phyloP scores from a whole-genome alignment of 2,797 vertebrate genomes.

The Malacoraja senta region DNA sequence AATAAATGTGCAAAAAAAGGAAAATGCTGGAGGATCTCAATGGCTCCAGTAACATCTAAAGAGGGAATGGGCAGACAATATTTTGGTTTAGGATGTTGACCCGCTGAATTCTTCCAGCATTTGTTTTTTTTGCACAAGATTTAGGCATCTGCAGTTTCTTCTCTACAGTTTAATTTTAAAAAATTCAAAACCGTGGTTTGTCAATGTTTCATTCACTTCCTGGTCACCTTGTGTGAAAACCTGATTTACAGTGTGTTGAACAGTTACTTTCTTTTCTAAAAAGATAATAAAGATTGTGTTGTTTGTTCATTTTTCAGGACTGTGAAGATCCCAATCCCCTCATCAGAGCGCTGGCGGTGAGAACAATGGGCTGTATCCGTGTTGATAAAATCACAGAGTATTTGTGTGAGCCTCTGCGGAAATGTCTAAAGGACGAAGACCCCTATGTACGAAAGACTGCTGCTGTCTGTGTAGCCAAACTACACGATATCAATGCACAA shows the following conservation, averaged over 20 bases:
- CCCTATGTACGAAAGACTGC: constrained; percentile 68
- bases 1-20: not conserved
- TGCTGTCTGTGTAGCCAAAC: constrained; percentile 66
- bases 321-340: constrained; percentile 68
- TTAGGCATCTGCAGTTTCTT: too few relatives aligned
- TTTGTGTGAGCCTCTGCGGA: constrained; percentile 64
- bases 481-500: constrained; percentile 75
- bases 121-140: too few relatives aligned
- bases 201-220: not conserved
- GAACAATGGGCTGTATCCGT: constrained; percentile 70
- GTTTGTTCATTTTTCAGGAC: constrained; percentile 50
- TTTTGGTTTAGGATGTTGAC: too few relatives aligned
- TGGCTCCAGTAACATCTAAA: too few relatives aligned
- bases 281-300: not conserved
- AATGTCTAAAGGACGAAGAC: constrained; percentile 69
- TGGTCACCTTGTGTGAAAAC: not conserved
- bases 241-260: not conserved
- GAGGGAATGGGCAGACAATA: too few relatives aligned
- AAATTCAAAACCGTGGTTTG: not conserved
- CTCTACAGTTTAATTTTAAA: not conserved
- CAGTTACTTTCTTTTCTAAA: not conserved
- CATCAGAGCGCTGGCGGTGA: constrained; percentile 65
- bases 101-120: too few relatives aligned
- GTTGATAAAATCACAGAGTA: constrained; percentile 71
- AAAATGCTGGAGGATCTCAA: too few relatives aligned